phyloP scores from a whole-genome alignment of 64 coral and sea anemone genomes.

The Anthopleura sola region DNA sequence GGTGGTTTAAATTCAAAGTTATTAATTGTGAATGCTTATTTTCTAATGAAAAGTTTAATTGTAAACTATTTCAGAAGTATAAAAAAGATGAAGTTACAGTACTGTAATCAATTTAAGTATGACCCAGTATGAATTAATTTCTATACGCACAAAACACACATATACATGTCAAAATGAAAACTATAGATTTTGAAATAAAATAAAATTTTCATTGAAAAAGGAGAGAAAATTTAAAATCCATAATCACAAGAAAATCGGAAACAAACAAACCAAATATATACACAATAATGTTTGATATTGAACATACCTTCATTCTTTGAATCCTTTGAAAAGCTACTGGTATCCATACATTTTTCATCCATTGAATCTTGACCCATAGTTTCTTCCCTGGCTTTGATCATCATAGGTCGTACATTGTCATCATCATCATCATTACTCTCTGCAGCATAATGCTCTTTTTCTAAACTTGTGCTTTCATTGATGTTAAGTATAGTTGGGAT shows the following conservation, averaged over 20 bases:
- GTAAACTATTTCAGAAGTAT: too few species aligned
- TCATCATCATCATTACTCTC: background rate
- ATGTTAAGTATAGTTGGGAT: slow-evolving; percentile 80
- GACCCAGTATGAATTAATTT: too few species aligned
- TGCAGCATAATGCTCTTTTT: slow-evolving; percentile 8
- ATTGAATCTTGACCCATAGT: slow-evolving; percentile 23
- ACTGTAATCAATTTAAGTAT: too few species aligned
- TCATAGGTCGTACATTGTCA: slow-evolving; percentile 10
- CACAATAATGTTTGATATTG: background rate
- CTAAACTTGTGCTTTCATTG: slow-evolving; percentile 9
- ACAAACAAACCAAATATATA: background rate
- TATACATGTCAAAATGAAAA: too few species aligned
- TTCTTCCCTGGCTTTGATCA: slow-evolving; percentile 27
- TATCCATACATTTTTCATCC: slow-evolving; percentile 13
- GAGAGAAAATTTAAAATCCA: background rate
- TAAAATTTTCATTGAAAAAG: too few species aligned
- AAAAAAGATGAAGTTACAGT: too few species aligned
- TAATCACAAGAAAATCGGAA: background rate
- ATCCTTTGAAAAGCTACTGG: background rate
- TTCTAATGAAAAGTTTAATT: too few species aligned
- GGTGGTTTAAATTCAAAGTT: too few species aligned
- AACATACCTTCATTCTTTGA: background rate
- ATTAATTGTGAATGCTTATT: too few species aligned
- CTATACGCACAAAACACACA: too few species aligned
- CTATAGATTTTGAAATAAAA: too few species aligned